phyloP scores from a whole-genome alignment of 2,797 vertebrate species.

The Vespertilio murinus region DNA sequence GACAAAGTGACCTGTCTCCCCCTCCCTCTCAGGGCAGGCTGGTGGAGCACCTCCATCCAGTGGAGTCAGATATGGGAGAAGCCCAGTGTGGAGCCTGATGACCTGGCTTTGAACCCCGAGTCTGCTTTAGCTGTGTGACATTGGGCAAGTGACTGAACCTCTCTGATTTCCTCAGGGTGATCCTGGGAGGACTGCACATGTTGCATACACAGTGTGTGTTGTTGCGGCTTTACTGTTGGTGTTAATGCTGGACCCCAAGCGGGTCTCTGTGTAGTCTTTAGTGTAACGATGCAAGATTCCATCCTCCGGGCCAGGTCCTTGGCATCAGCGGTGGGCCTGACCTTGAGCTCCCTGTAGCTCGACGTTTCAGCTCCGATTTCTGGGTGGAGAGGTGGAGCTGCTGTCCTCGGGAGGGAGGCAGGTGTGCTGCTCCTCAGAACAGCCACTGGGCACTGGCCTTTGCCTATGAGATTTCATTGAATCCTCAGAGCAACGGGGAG shows the following conservation, averaged over 20 bases:
- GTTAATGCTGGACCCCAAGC: neutral
- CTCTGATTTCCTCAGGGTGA: neutral
- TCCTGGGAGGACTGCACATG: neutral
- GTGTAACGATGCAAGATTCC: neutral
- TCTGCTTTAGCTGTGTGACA: neutral
- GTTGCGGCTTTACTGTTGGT: neutral
- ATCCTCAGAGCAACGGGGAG: neutral
- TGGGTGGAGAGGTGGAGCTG: neutral
- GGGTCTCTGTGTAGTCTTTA: neutral
- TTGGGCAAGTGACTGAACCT: neutral
- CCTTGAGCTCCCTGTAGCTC: neutral
- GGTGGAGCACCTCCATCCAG: neutral
- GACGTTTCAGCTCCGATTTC: neutral
- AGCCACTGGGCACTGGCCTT: neutral
- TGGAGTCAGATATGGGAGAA: neutral
- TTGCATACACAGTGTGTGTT: rapidly evolving
- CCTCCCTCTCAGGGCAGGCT: neutral
- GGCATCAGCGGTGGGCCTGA: neutral
- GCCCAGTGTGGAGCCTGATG: neutral
- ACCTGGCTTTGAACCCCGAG: neutral
- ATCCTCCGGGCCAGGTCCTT: rapidly evolving
- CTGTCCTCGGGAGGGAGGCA: rapidly evolving
- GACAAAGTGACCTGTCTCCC: too few species aligned
- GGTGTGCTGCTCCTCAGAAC: too few species aligned
- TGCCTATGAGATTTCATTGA: rapidly evolving